Conservation (phyloP, 1,140 invertebrate species). For the Calliphora vicina region DNA sequence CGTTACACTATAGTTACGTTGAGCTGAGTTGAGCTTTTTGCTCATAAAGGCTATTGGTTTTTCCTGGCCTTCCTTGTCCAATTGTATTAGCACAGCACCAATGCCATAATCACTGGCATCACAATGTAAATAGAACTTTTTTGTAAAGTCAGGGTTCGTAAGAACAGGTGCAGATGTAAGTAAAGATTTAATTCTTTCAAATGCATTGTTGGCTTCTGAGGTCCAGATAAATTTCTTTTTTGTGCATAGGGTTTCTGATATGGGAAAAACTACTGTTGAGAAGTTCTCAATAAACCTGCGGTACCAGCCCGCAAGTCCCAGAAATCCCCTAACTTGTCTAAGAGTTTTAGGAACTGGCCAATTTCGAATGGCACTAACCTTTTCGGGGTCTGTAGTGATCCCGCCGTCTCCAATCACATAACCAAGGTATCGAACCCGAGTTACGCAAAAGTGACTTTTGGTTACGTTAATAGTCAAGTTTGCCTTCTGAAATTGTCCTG, state of each 20-base stretch:
- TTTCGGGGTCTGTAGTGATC: slow-evolving; percentile 34
- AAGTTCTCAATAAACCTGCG: not conserved
- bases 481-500: slow-evolving; percentile 5
- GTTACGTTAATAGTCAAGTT: slow-evolving; percentile 26
- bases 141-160: slow-evolving; percentile 39
- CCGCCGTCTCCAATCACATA: slow-evolving; percentile 38
- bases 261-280: not conserved
- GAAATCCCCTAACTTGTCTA: slow-evolving; percentile 36
- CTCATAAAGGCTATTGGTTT: slow-evolving; percentile 26
- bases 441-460: slow-evolving; percentile 37
- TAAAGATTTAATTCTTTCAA: slow-evolving; percentile 40
- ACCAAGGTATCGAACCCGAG: slow-evolving; percentile 36
- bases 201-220: not conserved
- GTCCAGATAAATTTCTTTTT: not conserved
- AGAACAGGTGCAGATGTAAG: slow-evolving; percentile 40
- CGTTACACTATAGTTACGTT: slow-evolving; percentile 39
- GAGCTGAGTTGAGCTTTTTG: slow-evolving; percentile 35
- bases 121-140: slow-evolving; percentile 41
- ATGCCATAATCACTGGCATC: slow-evolving; percentile 44
- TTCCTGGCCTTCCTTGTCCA: slow-evolving; percentile 38
- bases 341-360: slow-evolving; percentile 34
- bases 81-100: slow-evolving; percentile 43
- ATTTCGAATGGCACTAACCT: slow-evolving; percentile 21
- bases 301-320: slow-evolving; percentile 45
- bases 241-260: not conserved